Percentiles rank a stretch among this genome's conserved stretches.
phyloP scores from a whole-genome alignment of 2,797 vertebrate genomes.

The Chanos chanos region DNA sequence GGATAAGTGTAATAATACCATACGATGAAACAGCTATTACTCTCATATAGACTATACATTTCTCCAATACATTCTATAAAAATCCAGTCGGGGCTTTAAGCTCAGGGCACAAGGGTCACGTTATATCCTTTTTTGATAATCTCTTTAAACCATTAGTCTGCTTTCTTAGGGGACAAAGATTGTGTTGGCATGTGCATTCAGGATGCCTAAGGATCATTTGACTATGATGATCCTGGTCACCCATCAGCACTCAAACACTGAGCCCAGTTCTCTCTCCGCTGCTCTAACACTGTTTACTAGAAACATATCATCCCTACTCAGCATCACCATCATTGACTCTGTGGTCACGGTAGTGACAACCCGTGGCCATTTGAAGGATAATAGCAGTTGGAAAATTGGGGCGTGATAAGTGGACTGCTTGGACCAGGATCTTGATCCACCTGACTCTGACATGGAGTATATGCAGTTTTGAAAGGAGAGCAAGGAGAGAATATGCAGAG shows the following conservation, averaged over 20 bases:
- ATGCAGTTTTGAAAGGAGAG: too few species aligned
- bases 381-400: slow-evolving; percentile 13
- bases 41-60: too few species aligned
- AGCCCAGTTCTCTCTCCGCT: slow-evolving; percentile 26
- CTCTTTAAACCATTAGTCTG: background rate
- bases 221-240: slow-evolving; percentile 11
- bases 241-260: slow-evolving; percentile 10
- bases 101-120: background rate
- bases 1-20: too few species aligned
- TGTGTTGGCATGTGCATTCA: slow-evolving; percentile 26
- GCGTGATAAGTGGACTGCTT: too few species aligned
- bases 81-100: background rate
- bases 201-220: background rate
- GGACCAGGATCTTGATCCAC: too few species aligned
- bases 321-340: slow-evolving; percentile 19
- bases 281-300: slow-evolving; percentile 53
- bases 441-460: too few species aligned
- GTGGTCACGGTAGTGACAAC: background rate
- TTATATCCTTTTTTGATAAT: background rate
- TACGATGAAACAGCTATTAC: too few species aligned
- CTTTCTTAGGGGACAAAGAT: slow-evolving; percentile 23
- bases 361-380: background rate
- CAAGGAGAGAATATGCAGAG: too few species aligned
- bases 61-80: background rate
- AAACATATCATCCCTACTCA: slow-evolving; percentile 55